Evolutionary conservation across 2,888 invertebrate species (phyloP).

Genomic region (Gisinianus flammeolus): DNA sequence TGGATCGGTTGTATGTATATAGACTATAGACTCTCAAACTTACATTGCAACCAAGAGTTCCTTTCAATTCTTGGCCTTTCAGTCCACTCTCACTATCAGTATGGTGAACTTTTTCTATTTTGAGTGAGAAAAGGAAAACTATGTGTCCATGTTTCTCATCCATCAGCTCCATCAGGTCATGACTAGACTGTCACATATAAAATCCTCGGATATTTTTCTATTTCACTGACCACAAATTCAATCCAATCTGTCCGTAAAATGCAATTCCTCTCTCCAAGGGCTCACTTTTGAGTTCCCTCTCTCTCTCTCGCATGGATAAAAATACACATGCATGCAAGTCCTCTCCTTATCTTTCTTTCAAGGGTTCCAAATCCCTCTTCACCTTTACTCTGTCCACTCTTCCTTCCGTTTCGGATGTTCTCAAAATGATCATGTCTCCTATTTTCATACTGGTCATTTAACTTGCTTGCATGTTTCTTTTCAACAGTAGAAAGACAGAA

Average conservation of each 20-base stretch:
- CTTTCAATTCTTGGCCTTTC: no score
- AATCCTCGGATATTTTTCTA: constrained; percentile 6
- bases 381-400: no score
- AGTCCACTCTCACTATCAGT: no score
- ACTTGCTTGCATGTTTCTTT: not conserved
- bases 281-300: not conserved
- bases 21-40: not conserved
- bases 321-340: not conserved
- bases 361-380: no score
- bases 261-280: not conserved
- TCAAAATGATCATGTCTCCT: constrained; percentile 6
- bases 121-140: no score
- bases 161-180: not conserved
- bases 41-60: not conserved
- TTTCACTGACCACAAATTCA: constrained; percentile 7
- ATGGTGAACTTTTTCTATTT: no score
- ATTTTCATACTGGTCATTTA: not conserved
- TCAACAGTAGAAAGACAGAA: no score
- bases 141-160: not conserved
- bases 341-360: no score
- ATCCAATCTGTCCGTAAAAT: not conserved
- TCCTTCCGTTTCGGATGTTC: not conserved
- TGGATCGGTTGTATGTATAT: not conserved
- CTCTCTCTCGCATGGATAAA: not conserved
- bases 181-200: constrained; percentile 6